phyloP scores from a whole-genome alignment of 2,888 invertebrate species.

The Lacanobia oleracea region DNA sequence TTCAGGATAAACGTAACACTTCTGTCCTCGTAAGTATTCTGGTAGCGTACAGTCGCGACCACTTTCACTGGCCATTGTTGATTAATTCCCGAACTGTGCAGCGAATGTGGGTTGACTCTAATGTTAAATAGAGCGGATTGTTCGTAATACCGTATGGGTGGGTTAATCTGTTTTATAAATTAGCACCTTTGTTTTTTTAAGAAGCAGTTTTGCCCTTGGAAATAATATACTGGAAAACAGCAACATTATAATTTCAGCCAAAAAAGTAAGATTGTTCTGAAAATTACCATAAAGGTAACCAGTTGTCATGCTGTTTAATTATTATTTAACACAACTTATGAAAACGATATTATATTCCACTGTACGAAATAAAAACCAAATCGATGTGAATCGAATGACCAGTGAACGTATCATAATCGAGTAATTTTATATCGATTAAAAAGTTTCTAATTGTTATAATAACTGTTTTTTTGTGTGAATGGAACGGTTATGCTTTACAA shows the following conservation, averaged over 20 bases:
- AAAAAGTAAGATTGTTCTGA: no score
- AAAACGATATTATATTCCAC: neutral
- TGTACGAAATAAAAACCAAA: neutral
- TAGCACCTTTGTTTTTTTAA: slow-evolving; percentile 14
- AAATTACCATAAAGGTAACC: no score
- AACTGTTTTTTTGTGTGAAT: slow-evolving; percentile 45
- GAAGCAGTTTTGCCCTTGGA: no score
- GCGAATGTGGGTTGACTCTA: slow-evolving; percentile 75
- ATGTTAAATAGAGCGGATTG: slow-evolving; percentile 61
- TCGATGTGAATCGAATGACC: neutral
- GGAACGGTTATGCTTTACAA: slow-evolving; percentile 35
- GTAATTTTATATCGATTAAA: slow-evolving; percentile 47
- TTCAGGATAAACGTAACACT: slow-evolving; percentile 61
- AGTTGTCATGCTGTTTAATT: no score
- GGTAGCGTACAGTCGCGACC: slow-evolving; percentile 60
- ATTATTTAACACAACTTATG: neutral
- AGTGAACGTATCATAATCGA: slow-evolving; percentile 21
- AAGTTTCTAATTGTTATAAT: slow-evolving; percentile 56
- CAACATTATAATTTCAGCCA: no score
- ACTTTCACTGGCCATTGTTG: slow-evolving; percentile 81
- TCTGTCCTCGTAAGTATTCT: slow-evolving; percentile 58
- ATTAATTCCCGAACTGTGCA: slow-evolving; percentile 74
- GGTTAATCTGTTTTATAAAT: slow-evolving; percentile 15
- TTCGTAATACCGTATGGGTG: slow-evolving; percentile 25
- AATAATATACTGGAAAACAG: no score